Evolutionary conservation across 1,140 invertebrate genomes (phyloP), one percentile per base, ranked within the genome.

Genomic region (Megalonaias nervosa): DNA sequence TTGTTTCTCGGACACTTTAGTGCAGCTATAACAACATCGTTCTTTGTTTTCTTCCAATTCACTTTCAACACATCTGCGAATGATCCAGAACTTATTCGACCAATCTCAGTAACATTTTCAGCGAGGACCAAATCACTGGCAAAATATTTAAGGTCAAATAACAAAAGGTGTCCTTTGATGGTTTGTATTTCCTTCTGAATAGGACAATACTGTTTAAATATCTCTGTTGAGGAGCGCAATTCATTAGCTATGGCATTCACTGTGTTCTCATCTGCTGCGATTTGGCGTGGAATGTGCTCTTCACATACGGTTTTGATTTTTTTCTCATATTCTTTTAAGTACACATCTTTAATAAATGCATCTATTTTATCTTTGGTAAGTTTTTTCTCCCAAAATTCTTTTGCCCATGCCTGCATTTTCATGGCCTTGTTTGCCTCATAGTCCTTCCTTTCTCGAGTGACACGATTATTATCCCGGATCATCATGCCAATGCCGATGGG

Each of bases 211-310:
- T 80, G 67, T 38, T 70, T 19, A 16, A 75, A 14, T 2, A 84
- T 79, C 23, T 75, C 31, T 6, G 71, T 64, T 0, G 82, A 81
- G n/a, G 70, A 56, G 14, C 82, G 64, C 19, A 61, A 56, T n/a
- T 84, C 82, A 59, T 78, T 76, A 12, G 67, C 61, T 48, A 84
- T 84, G 26, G 73, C 60, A 56, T 71, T 66, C 19, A 84, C 74
- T 3, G 75, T 61, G 38, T 79, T 48, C 68, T 73, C 56, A 58
- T 84, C 82, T 5, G 80, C 80, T 55, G 65, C 59, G 58, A 84
- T 84, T 57, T 80, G 80, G 58, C 76, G 59, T 56, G 82, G 82
- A 56, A 84, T 84, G 9, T 74, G 62, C 13, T 79, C 66, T n/a
- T 75, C 67, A 71, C 82, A 84, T 17, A 84, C 26, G 31, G 71